Conservation (phyloP, 64 coral and sea anemone species). For the Anthopleura sola region DNA sequence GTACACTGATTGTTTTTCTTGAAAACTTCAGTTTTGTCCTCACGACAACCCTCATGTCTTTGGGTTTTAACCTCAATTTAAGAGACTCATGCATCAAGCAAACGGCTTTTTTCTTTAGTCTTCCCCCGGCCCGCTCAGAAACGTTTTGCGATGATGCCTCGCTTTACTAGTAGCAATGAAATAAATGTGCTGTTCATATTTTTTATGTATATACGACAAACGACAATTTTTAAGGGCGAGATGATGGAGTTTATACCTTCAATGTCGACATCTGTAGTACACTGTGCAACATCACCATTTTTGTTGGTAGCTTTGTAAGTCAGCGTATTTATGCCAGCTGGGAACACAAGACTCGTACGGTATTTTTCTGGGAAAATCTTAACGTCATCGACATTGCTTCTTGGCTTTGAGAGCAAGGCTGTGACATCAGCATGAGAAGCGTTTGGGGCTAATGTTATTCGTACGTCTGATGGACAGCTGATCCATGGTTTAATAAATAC, state of each 20-base stretch:
- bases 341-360: constrained; percentile 52
- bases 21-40: too few species aligned
- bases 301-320: constrained; percentile 67
- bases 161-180: too few species aligned
- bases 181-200: too few species aligned
- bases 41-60: too few species aligned
- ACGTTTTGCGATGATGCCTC: too few species aligned
- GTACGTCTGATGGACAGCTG: constrained; percentile 47
- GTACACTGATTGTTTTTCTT: too few species aligned
- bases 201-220: too few species aligned
- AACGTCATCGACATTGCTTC: constrained; percentile 48
- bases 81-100: too few species aligned
- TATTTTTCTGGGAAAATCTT: constrained; percentile 61
- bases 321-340: constrained; percentile 43
- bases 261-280: constrained; percentile 52
- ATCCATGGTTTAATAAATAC: constrained; percentile 72
- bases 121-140: too few species aligned
- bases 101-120: too few species aligned
- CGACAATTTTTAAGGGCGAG: too few species aligned
- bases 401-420: constrained; percentile 16
- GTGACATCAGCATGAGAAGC: constrained; percentile 40
- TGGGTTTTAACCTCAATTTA: too few species aligned
- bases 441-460: constrained; percentile 20
- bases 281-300: constrained; percentile 45
- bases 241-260: constrained; percentile 43